Evolutionary conservation across 2,888 invertebrate species (phyloP), one percentile per base, ranked within the genome.

Genomic region (Phortica okadai): DNA sequence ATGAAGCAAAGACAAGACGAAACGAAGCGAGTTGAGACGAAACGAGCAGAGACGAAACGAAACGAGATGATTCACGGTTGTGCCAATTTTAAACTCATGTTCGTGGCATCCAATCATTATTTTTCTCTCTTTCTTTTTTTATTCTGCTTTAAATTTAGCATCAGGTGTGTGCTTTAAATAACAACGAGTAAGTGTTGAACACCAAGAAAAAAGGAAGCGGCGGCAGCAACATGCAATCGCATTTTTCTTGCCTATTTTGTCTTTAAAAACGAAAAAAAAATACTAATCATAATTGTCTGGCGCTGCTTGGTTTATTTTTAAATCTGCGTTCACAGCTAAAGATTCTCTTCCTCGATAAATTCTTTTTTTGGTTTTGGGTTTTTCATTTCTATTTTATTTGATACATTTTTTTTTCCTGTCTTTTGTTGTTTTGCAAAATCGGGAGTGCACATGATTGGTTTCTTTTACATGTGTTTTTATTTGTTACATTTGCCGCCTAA

Each of bases 141-240:
- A 6, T 14, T n/a, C 21, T 69, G 21, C 21, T 69, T 69, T 69
- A 44, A 45, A 45, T 45, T 69, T 50, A 69, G 69, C 69, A 69
- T 69, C 69, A 69, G 69, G 69, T 69, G 69, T 69, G 69, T 69
- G 69, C 69, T 69, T 45, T 69, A 69, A 69, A 69, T 69, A 69
- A 45, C 69, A 69, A 45, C 45, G 21, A n/a, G 16, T 11, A 45
- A n/a, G n/a, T 45, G 69, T 50, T 14, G 21, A 59, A 16, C 16
- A 59, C 10, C 59, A 21, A 59, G 21, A 21, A 59, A 59, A 59
- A 59, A 33, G 4, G 33, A 33, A 5, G 33, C 33, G 0, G 33
- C 33, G 33, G 33, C 50, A 50, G 50, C 8, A 50, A 11, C 50
- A 50, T 50, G 8, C 50, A 50, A 50, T 50, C 50, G 50, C 50